Evolutionary conservation across 2,113 vertebrate genomes (phyloP).

Genomic region (Cyanoramphus novaezelandiae): DNA sequence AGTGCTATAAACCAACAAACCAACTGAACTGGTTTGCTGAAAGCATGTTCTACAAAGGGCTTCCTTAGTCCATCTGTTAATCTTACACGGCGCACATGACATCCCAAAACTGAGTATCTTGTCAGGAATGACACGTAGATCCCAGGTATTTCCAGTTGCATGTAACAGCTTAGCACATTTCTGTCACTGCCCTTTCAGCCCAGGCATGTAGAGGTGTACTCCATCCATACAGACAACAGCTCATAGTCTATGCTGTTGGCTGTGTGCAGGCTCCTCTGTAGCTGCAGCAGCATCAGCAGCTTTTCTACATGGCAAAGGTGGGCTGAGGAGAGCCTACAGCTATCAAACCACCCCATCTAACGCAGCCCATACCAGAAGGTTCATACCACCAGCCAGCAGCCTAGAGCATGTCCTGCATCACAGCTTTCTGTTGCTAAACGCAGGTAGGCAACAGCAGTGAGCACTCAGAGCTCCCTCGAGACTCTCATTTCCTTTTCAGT

Average conservation of each 20-base stretch:
- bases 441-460: background rate
- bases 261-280: background rate
- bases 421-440: background rate
- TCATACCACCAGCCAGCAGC: background rate
- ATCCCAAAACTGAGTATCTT: background rate
- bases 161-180: background rate
- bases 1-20: background rate
- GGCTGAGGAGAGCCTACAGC: background rate
- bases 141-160: background rate
- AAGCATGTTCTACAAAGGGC: background rate
- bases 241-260: background rate
- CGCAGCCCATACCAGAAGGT: background rate
- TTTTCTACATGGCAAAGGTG: background rate
- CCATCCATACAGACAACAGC: background rate
- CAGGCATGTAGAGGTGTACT: background rate
- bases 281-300: background rate
- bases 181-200: background rate
- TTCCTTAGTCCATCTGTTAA: background rate
- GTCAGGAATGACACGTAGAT: background rate
- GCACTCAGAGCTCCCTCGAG: background rate
- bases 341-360: background rate
- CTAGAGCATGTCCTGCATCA: background rate
- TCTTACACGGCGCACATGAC: background rate
- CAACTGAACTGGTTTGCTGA: background rate
- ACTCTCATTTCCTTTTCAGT: background rate